Conservation (phyloP, 2,113 vertebrate species). For the Puma concolor region DNA sequence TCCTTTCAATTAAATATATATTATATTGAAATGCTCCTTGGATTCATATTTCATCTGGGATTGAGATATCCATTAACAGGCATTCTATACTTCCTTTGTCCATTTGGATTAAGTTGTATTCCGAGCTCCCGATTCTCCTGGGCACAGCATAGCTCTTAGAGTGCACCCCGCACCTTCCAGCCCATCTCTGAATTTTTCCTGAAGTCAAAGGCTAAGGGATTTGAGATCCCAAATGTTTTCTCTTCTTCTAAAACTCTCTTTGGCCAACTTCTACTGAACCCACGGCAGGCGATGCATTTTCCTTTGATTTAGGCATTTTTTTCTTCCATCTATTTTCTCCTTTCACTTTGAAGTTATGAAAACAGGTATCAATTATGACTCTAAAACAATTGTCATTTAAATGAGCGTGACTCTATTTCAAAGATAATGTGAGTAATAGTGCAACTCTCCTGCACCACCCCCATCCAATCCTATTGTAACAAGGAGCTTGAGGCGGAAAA, state of each 20-base stretch:
- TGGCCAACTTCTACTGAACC: neutral
- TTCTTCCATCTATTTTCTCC: neutral
- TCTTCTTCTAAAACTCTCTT: conserved; percentile 38
- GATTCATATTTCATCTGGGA: conserved; percentile 75
- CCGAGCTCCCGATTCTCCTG: conserved; percentile 43
- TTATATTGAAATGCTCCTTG: conserved; percentile 76
- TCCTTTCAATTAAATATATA: conserved; percentile 79
- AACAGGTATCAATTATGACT: conserved; percentile 62
- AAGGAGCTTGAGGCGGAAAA: neutral
- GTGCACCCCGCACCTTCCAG: neutral
- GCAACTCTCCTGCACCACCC: neutral
- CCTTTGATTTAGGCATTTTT: neutral
- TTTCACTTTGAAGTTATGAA: conserved; percentile 53
- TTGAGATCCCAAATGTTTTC: neutral
- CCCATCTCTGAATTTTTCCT: conserved; percentile 29
- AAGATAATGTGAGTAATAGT: neutral
- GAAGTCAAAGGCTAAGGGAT: neutral
- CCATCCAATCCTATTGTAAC: neutral
- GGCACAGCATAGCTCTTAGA: conserved; percentile 60
- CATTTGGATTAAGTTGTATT: conserved; percentile 70
- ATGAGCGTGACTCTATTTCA: conserved; percentile 48
- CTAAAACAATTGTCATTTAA: conserved; percentile 65
- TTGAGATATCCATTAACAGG: conserved; percentile 79
- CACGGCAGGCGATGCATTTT: neutral
- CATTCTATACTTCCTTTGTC: conserved; percentile 78